A percentile compares a stretch with the other conserved stretches of the same genome.
phyloP scores from a whole-genome alignment of 2,113 vertebrate genomes.

The Probosciger aterrimus region DNA sequence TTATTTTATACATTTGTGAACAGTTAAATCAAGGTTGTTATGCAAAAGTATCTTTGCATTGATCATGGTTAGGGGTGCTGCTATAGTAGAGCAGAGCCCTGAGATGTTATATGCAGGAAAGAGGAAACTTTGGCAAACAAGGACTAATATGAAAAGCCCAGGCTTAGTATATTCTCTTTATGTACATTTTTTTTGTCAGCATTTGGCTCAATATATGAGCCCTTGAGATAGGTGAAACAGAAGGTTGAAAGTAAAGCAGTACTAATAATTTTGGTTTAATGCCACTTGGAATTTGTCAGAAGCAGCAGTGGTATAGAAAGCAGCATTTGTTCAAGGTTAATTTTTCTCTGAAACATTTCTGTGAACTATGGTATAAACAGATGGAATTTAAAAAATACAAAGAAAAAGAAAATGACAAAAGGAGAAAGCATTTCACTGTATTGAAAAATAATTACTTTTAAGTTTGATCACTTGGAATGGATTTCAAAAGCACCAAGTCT shows the following conservation, averaged over 20 bases:
- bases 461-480: background rate
- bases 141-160: background rate
- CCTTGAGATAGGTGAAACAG: background rate
- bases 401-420: background rate
- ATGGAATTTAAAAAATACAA: background rate
- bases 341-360: constrained; percentile 12
- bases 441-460: background rate
- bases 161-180: background rate
- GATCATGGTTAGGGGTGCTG: background rate
- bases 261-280: background rate
- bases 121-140: background rate
- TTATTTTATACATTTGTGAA: background rate
- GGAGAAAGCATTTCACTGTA: background rate
- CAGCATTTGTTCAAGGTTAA: background rate
- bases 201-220: background rate
- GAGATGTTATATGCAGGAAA: background rate
- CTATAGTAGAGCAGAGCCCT: background rate
- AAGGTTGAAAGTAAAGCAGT: background rate
- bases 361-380: background rate
- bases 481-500: background rate
- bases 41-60: background rate
- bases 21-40: background rate
- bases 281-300: background rate
- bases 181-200: background rate
- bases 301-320: background rate